Base-by-base conservation (phyloP, 2,888 invertebrate genomes). In the Aelia acuminata region DNA sequence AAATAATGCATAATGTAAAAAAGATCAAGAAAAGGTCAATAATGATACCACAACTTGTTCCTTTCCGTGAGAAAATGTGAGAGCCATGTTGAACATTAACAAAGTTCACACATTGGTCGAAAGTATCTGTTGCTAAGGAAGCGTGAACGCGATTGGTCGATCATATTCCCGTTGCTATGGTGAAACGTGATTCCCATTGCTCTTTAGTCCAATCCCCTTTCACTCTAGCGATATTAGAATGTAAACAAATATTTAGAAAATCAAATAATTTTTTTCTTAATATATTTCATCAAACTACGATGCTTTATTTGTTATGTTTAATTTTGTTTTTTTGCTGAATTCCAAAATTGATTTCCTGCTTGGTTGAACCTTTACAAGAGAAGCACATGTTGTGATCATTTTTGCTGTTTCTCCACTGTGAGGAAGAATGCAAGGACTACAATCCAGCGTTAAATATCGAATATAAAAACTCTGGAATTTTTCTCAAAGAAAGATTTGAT, bases 121-220 rank as follows among this genome's bases (percentile, higher is more conserved):
- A 80, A 80, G 43, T 80, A 35, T 80, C 39, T 43, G 80, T 80
- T 80, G n/a, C 80, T 80, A 80, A 80, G 80, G 80, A 80, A 80
- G 13, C 43, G 43, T n/a, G 80, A 80, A 80, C 80, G 80, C 43
- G 80, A 80, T 80, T 70, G 63, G 63, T 70, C 63, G 63, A 70
- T 70, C 5, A 35, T 35, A 7, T 70, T 70, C 18, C 35, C 63
- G 63, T 70, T 35, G 63, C 63, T 70, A 70, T 18, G 63, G 31
- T 20, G 26, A 13, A 26, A 35, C 63, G 63, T 35, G 31, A 35
- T 57, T 15, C 26, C 57, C 26, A 20, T 5, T 31, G 31, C 31
- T 31, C 63, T 63, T 63, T 63, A 31, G 15, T 4, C 26, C 26
- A 57, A 57, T 57, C 26, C 57, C 57, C 57, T 57, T 57, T 57